Conservation (phyloP, 2,113 vertebrate species). For the Apteryx owenii region DNA sequence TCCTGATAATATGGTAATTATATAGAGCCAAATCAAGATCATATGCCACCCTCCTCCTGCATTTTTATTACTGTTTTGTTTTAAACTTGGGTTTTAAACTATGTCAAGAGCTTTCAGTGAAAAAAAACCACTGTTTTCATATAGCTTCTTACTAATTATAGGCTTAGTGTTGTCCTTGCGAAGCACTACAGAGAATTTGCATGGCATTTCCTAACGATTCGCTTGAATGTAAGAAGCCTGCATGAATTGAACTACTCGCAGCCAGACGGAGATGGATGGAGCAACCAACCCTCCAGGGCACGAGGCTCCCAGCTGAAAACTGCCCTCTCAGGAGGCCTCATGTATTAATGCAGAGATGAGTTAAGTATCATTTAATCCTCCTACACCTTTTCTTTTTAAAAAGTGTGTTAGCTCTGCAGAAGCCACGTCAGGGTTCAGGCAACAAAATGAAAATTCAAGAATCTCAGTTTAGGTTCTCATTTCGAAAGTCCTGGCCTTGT, state of each 20-base stretch:
- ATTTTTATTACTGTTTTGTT: background rate
- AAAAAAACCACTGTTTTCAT: background rate
- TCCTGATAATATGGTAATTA: background rate
- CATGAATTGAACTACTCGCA: rapidly evolving
- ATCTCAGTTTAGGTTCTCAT: background rate
- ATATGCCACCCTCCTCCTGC: background rate
- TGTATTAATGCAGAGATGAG: background rate
- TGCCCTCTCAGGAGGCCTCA: background rate
- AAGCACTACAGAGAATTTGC: background rate
- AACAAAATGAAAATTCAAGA: background rate
- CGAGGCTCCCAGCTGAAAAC: background rate
- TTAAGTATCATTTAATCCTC: background rate
- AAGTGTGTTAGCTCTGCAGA: rapidly evolving
- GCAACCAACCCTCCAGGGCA: rapidly evolving
- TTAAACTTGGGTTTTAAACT: background rate
- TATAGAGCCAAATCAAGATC: background rate
- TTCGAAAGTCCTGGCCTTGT: background rate
- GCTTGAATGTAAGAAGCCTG: rapidly evolving
- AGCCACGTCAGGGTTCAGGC: rapidly evolving
- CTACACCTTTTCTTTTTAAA: background rate
- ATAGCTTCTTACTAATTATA: rapidly evolving
- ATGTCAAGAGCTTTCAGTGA: background rate
- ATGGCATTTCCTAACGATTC: background rate
- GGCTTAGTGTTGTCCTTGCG: rapidly evolving
- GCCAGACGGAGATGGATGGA: rapidly evolving